Base-by-base conservation (phyloP, 2,113 vertebrate species). In the Oxygymnocypris stewartii region DNA sequence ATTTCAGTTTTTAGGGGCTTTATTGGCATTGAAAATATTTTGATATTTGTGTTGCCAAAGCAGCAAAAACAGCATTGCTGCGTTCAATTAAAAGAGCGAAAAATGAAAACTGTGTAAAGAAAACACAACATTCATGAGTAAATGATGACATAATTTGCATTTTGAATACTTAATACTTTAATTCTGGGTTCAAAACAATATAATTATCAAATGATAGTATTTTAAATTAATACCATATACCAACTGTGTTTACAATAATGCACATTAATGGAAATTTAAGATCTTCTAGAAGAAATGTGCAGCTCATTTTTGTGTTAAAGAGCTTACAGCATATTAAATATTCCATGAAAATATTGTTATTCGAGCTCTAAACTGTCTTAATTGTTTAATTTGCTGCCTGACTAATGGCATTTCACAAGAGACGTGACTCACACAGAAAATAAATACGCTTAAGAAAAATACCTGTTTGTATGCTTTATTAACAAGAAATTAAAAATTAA, bases 401-500 rank as follows among this genome's bases (percentile, higher is more conserved):
- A 37, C 28, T 35, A 1, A 4, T 20, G 6, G 31, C 67, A 4
- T 71, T 18, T 20, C 69, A 73, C 67, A 71, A 1, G 65, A 69
- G 31, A 69, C 8, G 18, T 11, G 35, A 23, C 69, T 40, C 4
- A 18, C 18, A 73, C 20, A 73, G 37, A 42, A 42, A 42, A 73
- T 73, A 23, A 73, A 42, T 73, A 71, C 20, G 0, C 18, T 23
- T 12, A 42, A 2, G 69, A 10, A 42, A n/a, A 40, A 73, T n/a
- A 42, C 25, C 28, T 37, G 20, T 61, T 37, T 79, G 35, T 79
- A 25, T 42, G 54, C 78, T 80, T 80, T 80, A 80, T 80, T 80
- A 42, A 20, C 20, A n/a, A 16, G 57, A 42, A 42, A 61, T 61
- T 0, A 16, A 40, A 59, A 61, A 2, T 12, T 1, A 57, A 57